phyloP scores from a whole-genome alignment of 1,140 invertebrate genomes.

The Chironomus striatipennis region DNA sequence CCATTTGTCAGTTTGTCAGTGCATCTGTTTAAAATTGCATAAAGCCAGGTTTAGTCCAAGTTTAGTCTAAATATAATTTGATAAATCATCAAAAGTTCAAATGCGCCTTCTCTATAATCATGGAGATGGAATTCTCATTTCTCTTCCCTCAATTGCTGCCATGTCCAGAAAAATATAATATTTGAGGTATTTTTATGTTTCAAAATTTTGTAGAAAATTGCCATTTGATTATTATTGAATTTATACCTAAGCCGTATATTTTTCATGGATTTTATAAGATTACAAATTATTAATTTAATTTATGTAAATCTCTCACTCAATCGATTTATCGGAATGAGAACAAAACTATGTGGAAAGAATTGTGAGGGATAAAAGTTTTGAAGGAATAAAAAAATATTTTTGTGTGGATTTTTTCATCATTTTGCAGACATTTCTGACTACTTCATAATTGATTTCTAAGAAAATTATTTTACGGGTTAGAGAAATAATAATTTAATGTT shows the following conservation, averaged over 20 bases:
- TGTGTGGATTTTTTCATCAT: no score
- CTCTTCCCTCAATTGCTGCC: no score
- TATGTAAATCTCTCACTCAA: slow-evolving; percentile 13
- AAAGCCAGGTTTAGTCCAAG: no score
- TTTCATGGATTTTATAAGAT: not conserved
- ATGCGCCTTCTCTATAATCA: no score
- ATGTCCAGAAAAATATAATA: not conserved
- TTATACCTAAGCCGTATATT: not conserved
- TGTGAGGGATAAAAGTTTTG: not conserved
- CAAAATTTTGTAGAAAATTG: not conserved
- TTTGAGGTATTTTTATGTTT: not conserved
- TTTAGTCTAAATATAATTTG: no score
- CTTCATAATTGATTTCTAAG: slow-evolving; percentile 16
- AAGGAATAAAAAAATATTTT: not conserved
- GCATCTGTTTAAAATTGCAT: no score
- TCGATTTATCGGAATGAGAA: not conserved
- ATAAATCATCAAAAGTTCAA: no score
- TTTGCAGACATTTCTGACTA: slow-evolving; percentile 12
- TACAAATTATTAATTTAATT: slow-evolving; percentile 15
- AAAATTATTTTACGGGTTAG: not conserved
- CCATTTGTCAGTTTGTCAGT: no score
- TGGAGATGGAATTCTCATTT: no score
- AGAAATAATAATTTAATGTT: not conserved
- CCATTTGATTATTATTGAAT: not conserved
- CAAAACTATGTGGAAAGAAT: not conserved